phyloP scores from a whole-genome alignment of 1,140 invertebrate genomes.

The Eupristina koningsbergeri region DNA sequence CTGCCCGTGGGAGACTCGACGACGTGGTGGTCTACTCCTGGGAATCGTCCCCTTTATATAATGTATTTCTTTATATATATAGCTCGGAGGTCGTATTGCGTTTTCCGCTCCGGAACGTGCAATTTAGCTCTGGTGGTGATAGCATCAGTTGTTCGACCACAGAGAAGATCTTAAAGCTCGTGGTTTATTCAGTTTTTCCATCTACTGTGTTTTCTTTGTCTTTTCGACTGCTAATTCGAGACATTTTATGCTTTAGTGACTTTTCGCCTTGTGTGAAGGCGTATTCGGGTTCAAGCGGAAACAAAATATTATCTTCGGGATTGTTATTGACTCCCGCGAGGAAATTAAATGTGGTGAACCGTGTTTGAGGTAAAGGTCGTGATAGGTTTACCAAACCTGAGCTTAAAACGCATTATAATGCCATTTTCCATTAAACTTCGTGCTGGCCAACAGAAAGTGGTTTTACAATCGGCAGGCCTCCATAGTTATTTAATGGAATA shows the following conservation, averaged over 20 bases:
- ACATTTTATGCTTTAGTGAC: constrained; percentile 33
- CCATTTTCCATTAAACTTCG: not conserved
- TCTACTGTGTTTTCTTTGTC: not conserved
- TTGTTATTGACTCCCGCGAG: not conserved
- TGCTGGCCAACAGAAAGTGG: no score
- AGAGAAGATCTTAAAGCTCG: constrained; percentile 27
- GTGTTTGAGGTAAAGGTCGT: not conserved
- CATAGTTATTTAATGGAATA: no score
- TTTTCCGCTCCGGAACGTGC: constrained; percentile 48
- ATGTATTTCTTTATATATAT: constrained; percentile 37
- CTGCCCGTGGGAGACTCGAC: constrained; percentile 40
- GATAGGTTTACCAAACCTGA: not conserved
- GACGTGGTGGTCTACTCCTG: constrained; percentile 46
- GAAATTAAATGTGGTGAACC: constrained; percentile 4
- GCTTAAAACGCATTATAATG: not conserved
- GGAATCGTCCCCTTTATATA: constrained; percentile 48
- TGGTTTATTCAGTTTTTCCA: constrained; percentile 8
- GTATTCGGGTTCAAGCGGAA: not conserved
- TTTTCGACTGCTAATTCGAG: constrained; percentile 26
- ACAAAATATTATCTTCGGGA: constrained; percentile 8
- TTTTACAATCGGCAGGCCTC: no score
- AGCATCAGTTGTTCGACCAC: constrained; percentile 33
- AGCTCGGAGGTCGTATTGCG: constrained; percentile 18
- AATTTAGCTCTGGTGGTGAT: constrained; percentile 26
- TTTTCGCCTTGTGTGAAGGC: not conserved